phyloP scores from a whole-genome alignment of 2,113 vertebrate species.

The Himantopus leucocephalus region DNA sequence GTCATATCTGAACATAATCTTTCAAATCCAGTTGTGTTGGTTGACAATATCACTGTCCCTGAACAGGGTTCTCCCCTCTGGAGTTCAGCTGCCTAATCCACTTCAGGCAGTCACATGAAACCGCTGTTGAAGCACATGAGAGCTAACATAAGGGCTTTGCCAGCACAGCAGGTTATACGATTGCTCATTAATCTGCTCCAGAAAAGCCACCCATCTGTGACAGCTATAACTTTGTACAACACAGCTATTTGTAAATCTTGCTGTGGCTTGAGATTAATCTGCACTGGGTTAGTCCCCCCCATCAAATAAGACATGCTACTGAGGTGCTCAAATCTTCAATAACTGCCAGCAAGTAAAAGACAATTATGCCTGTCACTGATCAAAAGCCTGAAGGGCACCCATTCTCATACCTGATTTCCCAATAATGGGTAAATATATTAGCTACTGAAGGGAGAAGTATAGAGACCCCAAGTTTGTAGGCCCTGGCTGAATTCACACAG shows the following conservation, averaged over 20 bases:
- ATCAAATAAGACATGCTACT: background rate
- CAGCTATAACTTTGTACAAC: background rate
- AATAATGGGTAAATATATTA: background rate
- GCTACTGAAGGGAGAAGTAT: background rate
- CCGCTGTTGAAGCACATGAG: background rate
- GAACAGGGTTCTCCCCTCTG: background rate
- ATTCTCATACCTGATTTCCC: background rate
- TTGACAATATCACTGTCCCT: fast-evolving
- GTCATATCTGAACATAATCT: background rate
- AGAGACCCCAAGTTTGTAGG: background rate
- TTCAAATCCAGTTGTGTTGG: background rate
- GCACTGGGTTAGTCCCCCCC: background rate
- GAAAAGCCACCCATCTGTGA: background rate
- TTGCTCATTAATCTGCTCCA: background rate
- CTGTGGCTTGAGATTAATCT: background rate
- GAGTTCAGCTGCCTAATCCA: background rate
- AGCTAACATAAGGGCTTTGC: background rate
- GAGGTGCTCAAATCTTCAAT: background rate
- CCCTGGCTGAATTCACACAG: background rate
- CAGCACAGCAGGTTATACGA: background rate
- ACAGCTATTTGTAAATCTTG: background rate
- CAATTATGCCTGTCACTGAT: background rate
- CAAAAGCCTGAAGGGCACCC: background rate
- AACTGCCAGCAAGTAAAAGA: background rate
- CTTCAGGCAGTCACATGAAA: background rate